Conservation (phyloP, 2,888 invertebrate genomes). For the Cheilosia soror region DNA sequence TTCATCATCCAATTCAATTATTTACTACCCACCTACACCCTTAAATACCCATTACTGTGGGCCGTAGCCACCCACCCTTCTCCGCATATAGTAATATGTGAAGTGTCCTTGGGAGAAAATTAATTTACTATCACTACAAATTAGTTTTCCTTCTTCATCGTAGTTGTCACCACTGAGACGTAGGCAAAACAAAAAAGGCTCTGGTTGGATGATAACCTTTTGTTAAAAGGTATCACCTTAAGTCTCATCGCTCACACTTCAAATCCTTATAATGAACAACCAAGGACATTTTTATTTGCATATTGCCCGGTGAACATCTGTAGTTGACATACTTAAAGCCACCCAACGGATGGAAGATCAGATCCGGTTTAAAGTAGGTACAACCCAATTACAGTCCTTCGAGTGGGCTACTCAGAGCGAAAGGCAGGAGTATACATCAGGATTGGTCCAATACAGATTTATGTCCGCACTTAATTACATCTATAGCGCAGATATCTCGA, state of each 20-base stretch:
- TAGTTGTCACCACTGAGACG: background rate
- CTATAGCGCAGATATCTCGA: conserved; percentile 9
- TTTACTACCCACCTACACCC: conserved; percentile 12
- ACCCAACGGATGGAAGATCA: background rate
- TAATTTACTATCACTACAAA: conserved; percentile 45
- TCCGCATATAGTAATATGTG: background rate
- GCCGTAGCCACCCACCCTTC: background rate
- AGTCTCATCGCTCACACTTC: background rate
- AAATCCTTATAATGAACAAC: conserved; percentile 2
- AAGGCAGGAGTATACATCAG: background rate
- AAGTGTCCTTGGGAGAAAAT: conserved; percentile 28
- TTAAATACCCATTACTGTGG: background rate
- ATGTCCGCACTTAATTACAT: conserved; percentile 47
- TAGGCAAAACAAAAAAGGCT: background rate
- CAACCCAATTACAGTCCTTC: background rate
- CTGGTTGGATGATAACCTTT: background rate
- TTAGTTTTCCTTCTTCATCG: conserved; percentile 17
- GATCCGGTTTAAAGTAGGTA: conserved; percentile 5
- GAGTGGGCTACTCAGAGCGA: background rate
- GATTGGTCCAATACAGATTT: conserved; percentile 46
- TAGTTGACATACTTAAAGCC: background rate
- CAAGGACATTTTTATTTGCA: conserved; percentile 6
- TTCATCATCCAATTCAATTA: conserved; percentile 44
- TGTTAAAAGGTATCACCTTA: conserved; percentile 2
- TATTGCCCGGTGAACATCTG: background rate